phyloP scores from a whole-genome alignment of 2,888 invertebrate genomes.

The Pteria penguin region DNA sequence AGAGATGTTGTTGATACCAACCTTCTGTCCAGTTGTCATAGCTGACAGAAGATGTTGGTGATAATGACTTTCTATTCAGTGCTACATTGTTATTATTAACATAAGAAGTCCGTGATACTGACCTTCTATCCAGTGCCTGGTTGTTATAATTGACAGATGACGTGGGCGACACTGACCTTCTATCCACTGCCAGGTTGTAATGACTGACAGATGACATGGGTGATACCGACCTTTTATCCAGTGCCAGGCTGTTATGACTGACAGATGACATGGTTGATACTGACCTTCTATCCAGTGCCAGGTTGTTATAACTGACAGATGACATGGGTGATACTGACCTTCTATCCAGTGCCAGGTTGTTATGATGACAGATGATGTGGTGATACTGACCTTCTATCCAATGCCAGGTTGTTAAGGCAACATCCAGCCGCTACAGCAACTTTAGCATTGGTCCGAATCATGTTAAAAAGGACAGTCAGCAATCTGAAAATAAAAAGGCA shows the following conservation, averaged over 20 bases:
- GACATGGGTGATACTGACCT: constrained; percentile 56
- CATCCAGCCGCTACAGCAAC: constrained; percentile 61
- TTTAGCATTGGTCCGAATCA: constrained; percentile 54
- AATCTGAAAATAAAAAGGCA: constrained; percentile 51
- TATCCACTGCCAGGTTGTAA: background rate
- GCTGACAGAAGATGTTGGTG: background rate
- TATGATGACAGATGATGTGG: background rate
- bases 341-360: background rate
- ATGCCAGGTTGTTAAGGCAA: constrained; percentile 70
- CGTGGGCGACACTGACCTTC: constrained; percentile 58
- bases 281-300: background rate
- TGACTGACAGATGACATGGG: background rate
- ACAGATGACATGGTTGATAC: no score
- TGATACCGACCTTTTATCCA: constrained; percentile 52
- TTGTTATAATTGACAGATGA: background rate
- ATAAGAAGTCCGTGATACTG: no score
- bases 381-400: constrained; percentile 67
- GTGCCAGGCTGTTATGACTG: background rate
- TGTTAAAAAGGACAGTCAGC: constrained; percentile 56
- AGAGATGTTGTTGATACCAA: no score
- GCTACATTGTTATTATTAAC: background rate
- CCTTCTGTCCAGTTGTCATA: background rate
- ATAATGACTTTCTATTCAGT: constrained; percentile 50
- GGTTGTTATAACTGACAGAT: background rate
- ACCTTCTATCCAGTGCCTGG: background rate